Conservation (phyloP, 2,113 vertebrate genomes). For the Silurus meridionalis region DNA sequence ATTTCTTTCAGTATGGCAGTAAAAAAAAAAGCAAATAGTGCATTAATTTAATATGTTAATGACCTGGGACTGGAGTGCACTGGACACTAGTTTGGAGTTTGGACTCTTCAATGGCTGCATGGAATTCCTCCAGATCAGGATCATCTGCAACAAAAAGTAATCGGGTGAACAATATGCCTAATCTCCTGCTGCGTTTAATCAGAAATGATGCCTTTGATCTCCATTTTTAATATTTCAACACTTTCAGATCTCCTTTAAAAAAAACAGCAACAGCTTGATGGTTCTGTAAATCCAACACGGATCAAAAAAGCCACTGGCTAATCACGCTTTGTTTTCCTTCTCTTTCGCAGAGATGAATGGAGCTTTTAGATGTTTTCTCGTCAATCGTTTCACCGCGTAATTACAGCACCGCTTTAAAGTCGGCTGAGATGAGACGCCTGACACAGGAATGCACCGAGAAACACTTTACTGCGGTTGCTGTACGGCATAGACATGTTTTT, state of each 20-base stretch:
- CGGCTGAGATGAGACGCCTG: conserved; percentile 25
- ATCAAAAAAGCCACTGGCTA: conserved; percentile 15
- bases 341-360: conserved; percentile 31
- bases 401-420: conserved; percentile 49
- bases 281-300: conserved; percentile 29
- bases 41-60: background rate
- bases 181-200: background rate
- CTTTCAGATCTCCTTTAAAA: background rate
- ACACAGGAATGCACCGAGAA: conserved; percentile 47
- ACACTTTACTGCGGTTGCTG: conserved; percentile 51
- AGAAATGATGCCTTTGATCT: conserved; percentile 21
- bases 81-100: conserved; percentile 84
- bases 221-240: conserved; percentile 17
- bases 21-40: background rate
- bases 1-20: background rate
- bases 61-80: conserved; percentile 88
- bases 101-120: conserved; percentile 82
- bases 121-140: conserved; percentile 86
- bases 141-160: conserved; percentile 78
- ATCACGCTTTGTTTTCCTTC: conserved; percentile 41
- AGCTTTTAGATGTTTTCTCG: conserved; percentile 32
- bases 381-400: conserved; percentile 36
- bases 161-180: background rate
- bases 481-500: conserved; percentile 56
- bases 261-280: background rate